A percentile compares a stretch with the other conserved stretches of the same genome.
Evolutionary conservation across 2,888 invertebrate species (phyloP).

Genomic region (Ochropacha duplaris): DNA sequence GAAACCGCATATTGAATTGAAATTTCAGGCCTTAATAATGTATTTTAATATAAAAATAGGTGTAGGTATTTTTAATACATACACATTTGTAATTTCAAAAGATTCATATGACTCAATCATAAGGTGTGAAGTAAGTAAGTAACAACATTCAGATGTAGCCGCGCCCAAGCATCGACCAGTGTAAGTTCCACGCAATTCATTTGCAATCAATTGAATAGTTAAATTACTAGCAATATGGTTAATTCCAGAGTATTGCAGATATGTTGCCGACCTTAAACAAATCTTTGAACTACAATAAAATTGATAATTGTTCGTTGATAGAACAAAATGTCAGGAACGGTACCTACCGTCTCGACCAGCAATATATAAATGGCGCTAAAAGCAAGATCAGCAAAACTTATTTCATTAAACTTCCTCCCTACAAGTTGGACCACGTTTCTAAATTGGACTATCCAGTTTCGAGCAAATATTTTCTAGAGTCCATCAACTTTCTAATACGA

Average conservation of each 20-base stretch:
- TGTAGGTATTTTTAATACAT: background rate
- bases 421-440: slow-evolving; percentile 22
- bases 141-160: background rate
- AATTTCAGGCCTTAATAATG: too few relatives aligned
- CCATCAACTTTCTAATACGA: slow-evolving; percentile 42
- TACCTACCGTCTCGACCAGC: too few relatives aligned
- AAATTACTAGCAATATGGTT: background rate
- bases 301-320: too few relatives aligned
- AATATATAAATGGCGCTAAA: background rate
- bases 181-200: background rate
- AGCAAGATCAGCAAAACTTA: slow-evolving; percentile 25
- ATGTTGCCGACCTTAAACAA: too few relatives aligned
- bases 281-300: too few relatives aligned
- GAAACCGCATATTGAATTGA: too few relatives aligned
- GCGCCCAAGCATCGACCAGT: background rate
- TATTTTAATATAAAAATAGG: too few relatives aligned
- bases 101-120: background rate
- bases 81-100: background rate
- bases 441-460: slow-evolving; percentile 36
- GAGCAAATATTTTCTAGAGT: slow-evolving; percentile 37
- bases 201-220: background rate
- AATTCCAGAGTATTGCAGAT: too few relatives aligned
- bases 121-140: background rate
- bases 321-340: too few relatives aligned
- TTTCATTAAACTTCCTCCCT: slow-evolving; percentile 38